Base-by-base conservation (phyloP, 2,113 vertebrate genomes). In the Ophiodon elongatus region DNA sequence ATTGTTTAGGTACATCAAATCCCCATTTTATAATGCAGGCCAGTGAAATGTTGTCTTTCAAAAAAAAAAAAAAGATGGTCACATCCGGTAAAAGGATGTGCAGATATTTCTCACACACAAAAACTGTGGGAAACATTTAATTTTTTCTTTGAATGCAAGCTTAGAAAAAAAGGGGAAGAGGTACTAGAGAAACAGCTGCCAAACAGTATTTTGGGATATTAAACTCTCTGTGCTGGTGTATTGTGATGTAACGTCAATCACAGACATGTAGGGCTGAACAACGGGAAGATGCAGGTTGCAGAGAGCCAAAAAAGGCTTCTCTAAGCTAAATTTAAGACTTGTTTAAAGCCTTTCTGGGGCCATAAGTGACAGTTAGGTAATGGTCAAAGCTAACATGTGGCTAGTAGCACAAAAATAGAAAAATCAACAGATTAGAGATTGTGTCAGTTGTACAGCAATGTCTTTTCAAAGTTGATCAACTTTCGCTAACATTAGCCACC, bases 101-200 rank as follows among this genome's bases (percentile, higher is more conserved):
- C 8, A 27, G 33, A 72, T 11, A 19, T 45, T 54, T 66, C 39
- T 35, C 47, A 68, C 17, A 47, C 19, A 15, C 56, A 59, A 29
- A 25, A 27, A 63, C 21, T 23, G 2, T 50, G 27, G 66, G 43
- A 68, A 33, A 2, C n/a, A 43, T 68, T 74, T 69, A 23, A 7
- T 35, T 37, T 57, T 57, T 50, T 79, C 63, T 91, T 80, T 76
- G 15, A 79, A 73, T 31, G 41, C 52, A 82, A 27, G 17, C 54
- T 63, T 14, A 19, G 31, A 54, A 76, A 77, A 59, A 79, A 81
- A 82, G 29, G 15, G 74, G 75, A 90, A 88, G 65, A 73, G 86
- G 77, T 90, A 90, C 72, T 31, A 57, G 25, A 45, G 43, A 19
- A 54, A 62, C 39, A 75, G 77, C 64, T 79, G 64, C 80, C 64